Percentiles rank a stretch among this genome's conserved stretches.
phyloP scores from a whole-genome alignment of 2,797 vertebrate species.

The Acestrorhynchus altus region DNA sequence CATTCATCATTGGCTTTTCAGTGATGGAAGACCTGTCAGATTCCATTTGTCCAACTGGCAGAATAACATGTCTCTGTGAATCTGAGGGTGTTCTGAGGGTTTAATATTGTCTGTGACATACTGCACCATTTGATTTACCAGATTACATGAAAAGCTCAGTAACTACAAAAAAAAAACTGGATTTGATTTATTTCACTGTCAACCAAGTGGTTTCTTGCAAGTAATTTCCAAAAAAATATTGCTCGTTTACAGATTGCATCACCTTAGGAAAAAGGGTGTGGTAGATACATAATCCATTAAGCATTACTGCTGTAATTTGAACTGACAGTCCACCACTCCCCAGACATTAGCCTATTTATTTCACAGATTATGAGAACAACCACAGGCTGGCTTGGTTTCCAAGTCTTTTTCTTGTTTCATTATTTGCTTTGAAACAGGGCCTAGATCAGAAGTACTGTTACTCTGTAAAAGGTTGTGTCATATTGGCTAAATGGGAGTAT shows the following conservation, averaged over 20 bases:
- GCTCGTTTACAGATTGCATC: neutral
- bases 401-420: conserved; percentile 55
- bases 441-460: conserved; percentile 52
- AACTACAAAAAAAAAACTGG: neutral
- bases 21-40: conserved; percentile 73
- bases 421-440: conserved; percentile 52
- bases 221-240: neutral
- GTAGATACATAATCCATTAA: neutral
- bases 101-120: neutral
- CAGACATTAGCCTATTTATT: neutral
- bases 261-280: neutral
- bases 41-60: conserved; percentile 68
- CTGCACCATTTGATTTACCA: neutral
- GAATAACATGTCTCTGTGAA: conserved; percentile 57
- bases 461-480: neutral
- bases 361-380: neutral
- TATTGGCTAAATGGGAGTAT: neutral
- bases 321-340: neutral
- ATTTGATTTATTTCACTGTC: neutral
- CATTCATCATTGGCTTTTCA: conserved; percentile 36
- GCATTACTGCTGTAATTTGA: neutral
- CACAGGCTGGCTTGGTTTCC: neutral
- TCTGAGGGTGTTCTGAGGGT: conserved; percentile 33
- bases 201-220: neutral
- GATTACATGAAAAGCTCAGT: neutral